These are phyloP conservation scores for Labeo catla DNA, from an alignment of 2,113 vertebrate species.

Conservation along the genomic window DNA sequence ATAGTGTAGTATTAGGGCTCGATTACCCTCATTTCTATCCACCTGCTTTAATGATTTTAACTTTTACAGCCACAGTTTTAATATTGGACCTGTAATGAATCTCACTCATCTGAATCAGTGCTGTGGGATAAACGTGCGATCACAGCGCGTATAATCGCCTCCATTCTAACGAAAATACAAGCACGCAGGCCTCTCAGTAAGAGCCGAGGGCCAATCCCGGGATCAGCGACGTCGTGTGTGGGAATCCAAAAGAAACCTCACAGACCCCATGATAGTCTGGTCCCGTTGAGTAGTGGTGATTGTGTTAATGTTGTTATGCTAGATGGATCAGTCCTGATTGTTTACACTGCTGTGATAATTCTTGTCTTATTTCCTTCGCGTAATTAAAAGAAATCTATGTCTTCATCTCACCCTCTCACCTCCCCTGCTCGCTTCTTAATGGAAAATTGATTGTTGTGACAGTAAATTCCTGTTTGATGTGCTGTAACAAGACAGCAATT, in stretches of 20 bases:
- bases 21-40: too few relatives aligned
- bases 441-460: slow-evolving; percentile 62
- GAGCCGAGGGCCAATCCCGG: neutral
- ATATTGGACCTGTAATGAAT: neutral
- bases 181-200: neutral
- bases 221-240: neutral
- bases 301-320: neutral
- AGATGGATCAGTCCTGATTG: neutral
- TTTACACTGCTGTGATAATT: slow-evolving; percentile 12
- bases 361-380: slow-evolving; percentile 14
- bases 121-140: neutral
- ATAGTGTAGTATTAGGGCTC: too few relatives aligned
- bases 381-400: slow-evolving; percentile 27
- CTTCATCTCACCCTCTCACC: slow-evolving; percentile 49
- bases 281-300: neutral
- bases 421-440: slow-evolving; percentile 58
- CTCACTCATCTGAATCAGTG: neutral
- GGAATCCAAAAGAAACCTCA: neutral
- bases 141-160: neutral
- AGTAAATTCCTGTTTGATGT: slow-evolving; percentile 56
- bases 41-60: neutral
- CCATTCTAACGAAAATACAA: neutral
- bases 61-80: neutral
- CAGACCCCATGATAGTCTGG: neutral
- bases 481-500: slow-evolving; percentile 60